phyloP scores from a whole-genome alignment of 2,888 invertebrate genomes.

The Lacanobia oleracea region DNA sequence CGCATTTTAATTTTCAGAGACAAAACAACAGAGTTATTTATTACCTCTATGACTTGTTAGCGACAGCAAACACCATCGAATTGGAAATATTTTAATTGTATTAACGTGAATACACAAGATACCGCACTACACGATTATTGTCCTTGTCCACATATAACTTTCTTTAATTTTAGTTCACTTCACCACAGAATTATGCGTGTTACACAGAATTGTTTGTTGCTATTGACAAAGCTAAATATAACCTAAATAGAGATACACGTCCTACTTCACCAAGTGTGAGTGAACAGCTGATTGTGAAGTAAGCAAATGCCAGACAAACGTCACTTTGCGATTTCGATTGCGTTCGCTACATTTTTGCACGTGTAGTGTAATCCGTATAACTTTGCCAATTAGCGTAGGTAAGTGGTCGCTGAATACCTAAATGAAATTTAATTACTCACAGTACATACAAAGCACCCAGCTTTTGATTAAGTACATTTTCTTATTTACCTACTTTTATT shows the following conservation, averaged over 20 bases:
- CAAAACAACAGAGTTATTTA: slow-evolving; percentile 53
- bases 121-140: slow-evolving; percentile 16
- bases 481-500: too few relatives aligned
- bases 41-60: slow-evolving; percentile 17
- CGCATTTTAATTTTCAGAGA: neutral
- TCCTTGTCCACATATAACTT: slow-evolving; percentile 53
- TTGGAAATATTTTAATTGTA: slow-evolving; percentile 5
- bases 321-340: neutral
- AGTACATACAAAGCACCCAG: too few relatives aligned
- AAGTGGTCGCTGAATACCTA: slow-evolving; percentile 2
- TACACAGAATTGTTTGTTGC: slow-evolving; percentile 40
- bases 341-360: slow-evolving; percentile 24
- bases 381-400: slow-evolving; percentile 8
- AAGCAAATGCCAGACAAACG: slow-evolving; percentile 6
- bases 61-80: slow-evolving; percentile 27
- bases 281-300: slow-evolving; percentile 64
- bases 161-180: slow-evolving; percentile 43
- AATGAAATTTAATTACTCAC: neutral
- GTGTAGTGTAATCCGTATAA: slow-evolving; percentile 18
- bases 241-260: slow-evolving; percentile 42
- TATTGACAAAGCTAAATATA: slow-evolving; percentile 50
- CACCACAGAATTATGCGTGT: slow-evolving; percentile 39
- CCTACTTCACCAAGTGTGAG: slow-evolving; percentile 49
- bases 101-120: slow-evolving; percentile 27
- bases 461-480: too few relatives aligned